phyloP scores from a whole-genome alignment of 2,888 invertebrate species.

The Mesochorus sp. region DNA sequence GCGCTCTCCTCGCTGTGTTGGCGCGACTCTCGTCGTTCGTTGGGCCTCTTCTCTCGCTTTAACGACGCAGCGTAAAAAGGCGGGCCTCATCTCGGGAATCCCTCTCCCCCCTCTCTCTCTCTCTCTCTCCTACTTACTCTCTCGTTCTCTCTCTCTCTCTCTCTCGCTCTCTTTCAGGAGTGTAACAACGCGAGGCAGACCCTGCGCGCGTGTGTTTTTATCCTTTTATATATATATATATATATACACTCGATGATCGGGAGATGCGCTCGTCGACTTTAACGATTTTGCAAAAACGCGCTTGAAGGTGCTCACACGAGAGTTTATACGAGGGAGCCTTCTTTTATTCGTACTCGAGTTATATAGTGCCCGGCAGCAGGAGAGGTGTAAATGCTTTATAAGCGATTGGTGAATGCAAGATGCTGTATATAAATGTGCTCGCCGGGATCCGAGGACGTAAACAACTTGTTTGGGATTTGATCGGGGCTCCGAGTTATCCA shows the following conservation, averaged over 20 bases:
- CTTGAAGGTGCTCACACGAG: too few species aligned
- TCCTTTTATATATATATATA: too few species aligned
- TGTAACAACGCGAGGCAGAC: conserved; percentile 66
- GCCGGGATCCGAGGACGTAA: not conserved
- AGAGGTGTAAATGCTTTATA: not conserved
- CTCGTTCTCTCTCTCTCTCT: conserved; percentile 12
- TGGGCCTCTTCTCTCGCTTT: conserved; percentile 66
- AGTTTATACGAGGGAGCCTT: too few species aligned
- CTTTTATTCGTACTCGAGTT: too few species aligned
- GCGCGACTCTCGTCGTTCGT: conserved; percentile 19
- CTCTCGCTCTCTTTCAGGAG: conserved; percentile 64
- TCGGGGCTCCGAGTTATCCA: not conserved
- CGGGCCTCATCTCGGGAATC: conserved; percentile 70
- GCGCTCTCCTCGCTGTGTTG: conserved; percentile 5
- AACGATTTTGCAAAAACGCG: not conserved
- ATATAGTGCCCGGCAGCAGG: too few species aligned
- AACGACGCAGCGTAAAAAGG: conserved; percentile 74
- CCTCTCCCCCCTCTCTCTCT: not conserved
- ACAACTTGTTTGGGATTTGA: not conserved
- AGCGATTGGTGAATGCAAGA: too few species aligned
- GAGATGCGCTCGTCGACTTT: too few species aligned
- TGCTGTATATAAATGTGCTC: too few species aligned
- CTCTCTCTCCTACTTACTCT: conserved; percentile 18
- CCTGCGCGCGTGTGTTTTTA: too few species aligned
- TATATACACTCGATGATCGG: too few species aligned